Percentiles rank a stretch among this genome's conserved stretches.
Conservation (phyloP, 2,888 invertebrate genomes). For the Ennomos erosarius region DNA sequence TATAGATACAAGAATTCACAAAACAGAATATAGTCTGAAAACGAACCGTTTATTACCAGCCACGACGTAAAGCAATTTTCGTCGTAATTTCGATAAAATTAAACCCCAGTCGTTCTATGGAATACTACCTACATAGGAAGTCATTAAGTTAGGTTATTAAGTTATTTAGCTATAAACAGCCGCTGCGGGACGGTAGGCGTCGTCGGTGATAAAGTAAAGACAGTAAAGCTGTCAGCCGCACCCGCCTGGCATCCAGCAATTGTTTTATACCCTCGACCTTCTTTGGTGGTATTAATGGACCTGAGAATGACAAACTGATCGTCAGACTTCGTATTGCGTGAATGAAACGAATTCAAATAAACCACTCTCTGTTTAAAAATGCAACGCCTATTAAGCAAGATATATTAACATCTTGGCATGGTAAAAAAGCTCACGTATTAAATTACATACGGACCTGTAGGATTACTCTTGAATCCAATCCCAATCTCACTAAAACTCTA, state of each 20-base stretch:
- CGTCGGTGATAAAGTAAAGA: conserved; percentile 38
- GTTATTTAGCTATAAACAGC: conserved; percentile 43
- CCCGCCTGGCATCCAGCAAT: conserved; percentile 35
- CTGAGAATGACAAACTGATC: conserved; percentile 20
- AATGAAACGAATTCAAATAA: conserved; percentile 1
- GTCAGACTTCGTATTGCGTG: conserved; percentile 10
- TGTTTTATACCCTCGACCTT: conserved; percentile 30
- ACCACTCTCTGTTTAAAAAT: too few relatives aligned
- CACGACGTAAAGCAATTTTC: conserved; percentile 21
- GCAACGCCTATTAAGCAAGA: too few relatives aligned
- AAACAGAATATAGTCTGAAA: too few relatives aligned
- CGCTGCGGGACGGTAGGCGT: conserved; percentile 32
- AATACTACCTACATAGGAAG: conserved; percentile 31
- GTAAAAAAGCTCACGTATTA: too few relatives aligned
- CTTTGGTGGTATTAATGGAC: conserved; percentile 27
- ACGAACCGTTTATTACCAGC: background rate
- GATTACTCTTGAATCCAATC: too few relatives aligned
- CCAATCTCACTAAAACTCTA: too few relatives aligned
- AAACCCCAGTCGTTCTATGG: conserved; percentile 23
- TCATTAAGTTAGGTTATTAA: conserved; percentile 34
- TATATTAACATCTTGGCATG: too few relatives aligned
- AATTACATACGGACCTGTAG: too few relatives aligned
- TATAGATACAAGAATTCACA: too few relatives aligned
- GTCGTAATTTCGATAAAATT: conserved; percentile 26
- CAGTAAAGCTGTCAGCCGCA: conserved; percentile 53